Evolutionary conservation across 2,888 invertebrate species (phyloP).

Genomic region (Cyclophora punctaria): DNA sequence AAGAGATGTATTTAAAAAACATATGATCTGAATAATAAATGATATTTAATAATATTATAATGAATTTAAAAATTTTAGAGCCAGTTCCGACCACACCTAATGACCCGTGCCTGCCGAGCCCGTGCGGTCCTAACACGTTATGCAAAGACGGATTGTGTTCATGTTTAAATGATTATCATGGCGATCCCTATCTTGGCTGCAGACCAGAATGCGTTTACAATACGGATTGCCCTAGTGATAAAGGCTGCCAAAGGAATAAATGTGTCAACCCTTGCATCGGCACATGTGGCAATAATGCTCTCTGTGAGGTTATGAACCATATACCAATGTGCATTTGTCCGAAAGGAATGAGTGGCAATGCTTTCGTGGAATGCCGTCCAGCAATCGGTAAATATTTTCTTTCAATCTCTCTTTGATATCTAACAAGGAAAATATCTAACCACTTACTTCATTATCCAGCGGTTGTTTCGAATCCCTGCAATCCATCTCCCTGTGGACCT

Average conservation of each 20-base stretch:
- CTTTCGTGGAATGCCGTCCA: slow-evolving; percentile 76
- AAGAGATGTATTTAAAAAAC: too few species aligned
- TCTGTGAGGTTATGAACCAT: slow-evolving; percentile 82
- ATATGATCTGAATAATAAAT: too few species aligned
- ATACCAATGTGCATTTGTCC: slow-evolving; percentile 82
- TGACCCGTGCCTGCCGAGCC: slow-evolving; percentile 77
- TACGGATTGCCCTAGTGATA: slow-evolving; percentile 78
- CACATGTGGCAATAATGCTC: slow-evolving; percentile 81
- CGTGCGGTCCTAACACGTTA: slow-evolving; percentile 78
- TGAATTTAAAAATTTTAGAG: slow-evolving; percentile 28
- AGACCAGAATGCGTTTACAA: slow-evolving; percentile 82
- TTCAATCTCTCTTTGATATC: neutral
- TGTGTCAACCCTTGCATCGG: slow-evolving; percentile 83
- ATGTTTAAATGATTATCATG: slow-evolving; percentile 77
- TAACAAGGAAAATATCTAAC: too few species aligned
- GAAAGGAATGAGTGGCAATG: slow-evolving; percentile 79
- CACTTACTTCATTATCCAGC: slow-evolving; percentile 29
- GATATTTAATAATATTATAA: too few species aligned
- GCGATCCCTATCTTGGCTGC: slow-evolving; percentile 80
- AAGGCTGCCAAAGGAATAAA: slow-evolving; percentile 80
- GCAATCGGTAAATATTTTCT: slow-evolving; percentile 55
- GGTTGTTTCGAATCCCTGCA: slow-evolving; percentile 76
- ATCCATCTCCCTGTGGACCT: slow-evolving; percentile 86
- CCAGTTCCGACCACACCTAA: slow-evolving; percentile 20
- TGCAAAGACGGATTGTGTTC: slow-evolving; percentile 76